Percentiles rank a stretch among this genome's conserved stretches.
These are phyloP conservation scores for Cassiopea andromeda DNA, from an alignment of 30 jellyfish, hydroid and myxozoan species.

Conservation along the genomic window DNA sequence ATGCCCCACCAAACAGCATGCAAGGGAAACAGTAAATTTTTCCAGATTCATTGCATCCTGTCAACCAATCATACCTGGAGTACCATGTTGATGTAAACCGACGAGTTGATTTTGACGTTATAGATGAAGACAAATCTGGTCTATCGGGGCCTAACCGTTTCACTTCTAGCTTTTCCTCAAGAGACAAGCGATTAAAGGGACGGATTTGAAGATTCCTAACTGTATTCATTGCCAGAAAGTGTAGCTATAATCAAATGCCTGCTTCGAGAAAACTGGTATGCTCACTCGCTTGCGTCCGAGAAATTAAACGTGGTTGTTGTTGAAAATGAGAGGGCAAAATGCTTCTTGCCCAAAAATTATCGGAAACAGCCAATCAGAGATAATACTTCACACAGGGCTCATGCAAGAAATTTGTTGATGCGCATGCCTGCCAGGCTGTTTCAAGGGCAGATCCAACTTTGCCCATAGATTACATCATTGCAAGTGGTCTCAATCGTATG, in stretches of 20 bases:
- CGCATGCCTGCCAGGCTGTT: conserved; percentile 4
- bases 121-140: conserved; percentile 26
- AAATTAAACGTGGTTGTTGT: conserved; percentile 15
- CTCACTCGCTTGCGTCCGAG: neutral
- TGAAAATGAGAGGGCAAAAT: conserved; percentile 12
- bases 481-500: neutral
- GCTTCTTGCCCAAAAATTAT: conserved; percentile 7
- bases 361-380: conserved; percentile 42
- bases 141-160: conserved; percentile 55
- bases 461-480: conserved; percentile 20
- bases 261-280: neutral
- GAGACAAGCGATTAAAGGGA: conserved; percentile 27
- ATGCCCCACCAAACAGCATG: conserved; percentile 37
- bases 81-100: conserved; percentile 48
- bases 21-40: conserved; percentile 60
- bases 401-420: neutral
- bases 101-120: conserved; percentile 3
- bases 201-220: conserved; percentile 32
- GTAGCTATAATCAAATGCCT: neutral
- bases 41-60: conserved; percentile 49
- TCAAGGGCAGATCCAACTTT: conserved; percentile 27
- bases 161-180: conserved; percentile 37
- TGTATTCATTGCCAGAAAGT: conserved; percentile 7
- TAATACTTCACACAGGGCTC: neutral
- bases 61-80: conserved; percentile 42